Conservation (phyloP, 2,113 vertebrate genomes). For the Pithys albifrons region DNA sequence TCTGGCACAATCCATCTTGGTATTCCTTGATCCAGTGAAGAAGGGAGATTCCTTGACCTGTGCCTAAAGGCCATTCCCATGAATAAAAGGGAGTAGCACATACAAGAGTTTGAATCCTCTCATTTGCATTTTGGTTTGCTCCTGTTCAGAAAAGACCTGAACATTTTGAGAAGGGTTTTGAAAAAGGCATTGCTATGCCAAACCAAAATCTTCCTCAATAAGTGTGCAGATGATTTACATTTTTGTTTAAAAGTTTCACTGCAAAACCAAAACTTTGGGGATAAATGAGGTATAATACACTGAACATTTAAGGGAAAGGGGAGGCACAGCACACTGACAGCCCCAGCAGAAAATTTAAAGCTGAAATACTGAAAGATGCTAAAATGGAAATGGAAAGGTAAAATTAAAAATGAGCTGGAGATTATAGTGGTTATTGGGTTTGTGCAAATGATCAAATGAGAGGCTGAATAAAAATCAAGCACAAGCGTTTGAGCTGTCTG, state of each 20-base stretch:
- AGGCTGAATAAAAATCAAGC: conserved; percentile 24
- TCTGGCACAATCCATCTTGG: not conserved
- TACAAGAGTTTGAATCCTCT: not conserved
- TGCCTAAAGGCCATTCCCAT: not conserved
- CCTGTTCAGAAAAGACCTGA: not conserved
- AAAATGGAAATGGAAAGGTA: not conserved
- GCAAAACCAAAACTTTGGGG: not conserved
- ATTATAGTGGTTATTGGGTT: not conserved
- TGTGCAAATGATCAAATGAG: conserved; percentile 2
- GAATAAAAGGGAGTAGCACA: not conserved
- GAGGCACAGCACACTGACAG: rapidly evolving
- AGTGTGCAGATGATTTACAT: not conserved
- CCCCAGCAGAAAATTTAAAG: not conserved
- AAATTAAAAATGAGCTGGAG: not conserved
- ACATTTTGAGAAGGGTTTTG: not conserved
- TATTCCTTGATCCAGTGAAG: not conserved
- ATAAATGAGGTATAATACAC: not conserved
- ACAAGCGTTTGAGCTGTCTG: not conserved
- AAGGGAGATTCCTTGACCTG: not conserved
- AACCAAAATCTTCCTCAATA: not conserved
- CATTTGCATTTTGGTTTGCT: not conserved
- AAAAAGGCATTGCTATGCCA: not conserved
- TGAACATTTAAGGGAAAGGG: not conserved
- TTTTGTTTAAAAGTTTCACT: not conserved
- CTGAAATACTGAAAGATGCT: not conserved